These are phyloP conservation scores for Xiphydria camelus DNA, from an alignment of 2,888 invertebrate genomes.

Conservation along the genomic window DNA sequence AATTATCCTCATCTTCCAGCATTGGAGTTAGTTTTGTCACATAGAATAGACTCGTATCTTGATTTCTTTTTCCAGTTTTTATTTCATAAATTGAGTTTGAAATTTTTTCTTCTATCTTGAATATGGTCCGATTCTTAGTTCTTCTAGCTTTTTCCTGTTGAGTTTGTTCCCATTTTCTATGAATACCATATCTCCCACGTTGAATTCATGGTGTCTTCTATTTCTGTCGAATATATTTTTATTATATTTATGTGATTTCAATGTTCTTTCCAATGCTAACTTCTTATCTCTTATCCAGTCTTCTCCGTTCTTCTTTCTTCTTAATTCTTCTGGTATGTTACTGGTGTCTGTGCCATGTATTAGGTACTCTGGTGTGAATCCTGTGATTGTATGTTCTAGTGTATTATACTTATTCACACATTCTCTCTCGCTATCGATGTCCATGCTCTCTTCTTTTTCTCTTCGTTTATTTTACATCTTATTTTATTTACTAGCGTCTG, in stretches of 20 bases:
- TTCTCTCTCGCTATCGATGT: too few species aligned
- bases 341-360: conserved; percentile 19
- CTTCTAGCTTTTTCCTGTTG: too few species aligned
- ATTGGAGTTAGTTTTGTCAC: neutral
- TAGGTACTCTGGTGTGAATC: conserved; percentile 27
- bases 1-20: neutral
- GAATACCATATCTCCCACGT: neutral
- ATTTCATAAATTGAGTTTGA: too few species aligned
- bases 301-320: conserved; percentile 6
- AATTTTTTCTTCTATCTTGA: too few species aligned
- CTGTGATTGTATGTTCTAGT: conserved; percentile 25
- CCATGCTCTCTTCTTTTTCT: too few species aligned
- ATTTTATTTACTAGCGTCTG: too few species aligned
- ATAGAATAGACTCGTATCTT: neutral
- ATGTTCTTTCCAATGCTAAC: conserved; percentile 6
- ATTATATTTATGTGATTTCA: conserved; percentile 12
- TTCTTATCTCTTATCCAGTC: neutral
- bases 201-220: neutral
- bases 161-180: too few species aligned
- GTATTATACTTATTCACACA: too few species aligned
- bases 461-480: too few species aligned
- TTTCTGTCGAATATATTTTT: conserved; percentile 1
- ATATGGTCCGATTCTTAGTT: too few species aligned
- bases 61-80: neutral
- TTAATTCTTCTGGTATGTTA: conserved; percentile 22